Evolutionary conservation across 2,888 invertebrate genomes (phyloP).

Genomic region (Hyposoter dolosus): DNA sequence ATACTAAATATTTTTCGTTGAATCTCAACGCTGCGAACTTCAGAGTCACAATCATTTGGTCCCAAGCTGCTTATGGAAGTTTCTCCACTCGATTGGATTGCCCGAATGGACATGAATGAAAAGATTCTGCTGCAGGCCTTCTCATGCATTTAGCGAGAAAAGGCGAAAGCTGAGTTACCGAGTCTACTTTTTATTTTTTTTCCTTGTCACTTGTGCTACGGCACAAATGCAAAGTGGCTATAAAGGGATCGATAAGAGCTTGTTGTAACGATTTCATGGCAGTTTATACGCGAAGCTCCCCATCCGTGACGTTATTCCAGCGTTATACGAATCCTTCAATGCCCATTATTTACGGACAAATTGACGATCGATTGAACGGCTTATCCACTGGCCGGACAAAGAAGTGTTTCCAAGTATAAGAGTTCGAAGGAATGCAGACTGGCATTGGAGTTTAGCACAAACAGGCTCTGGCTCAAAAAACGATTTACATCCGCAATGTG

Average conservation of each 20-base stretch:
- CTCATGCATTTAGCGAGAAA: background rate
- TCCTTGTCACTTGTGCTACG: slow-evolving; percentile 17
- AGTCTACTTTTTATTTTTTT: slow-evolving; percentile 17
- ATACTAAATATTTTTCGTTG: too few relatives aligned
- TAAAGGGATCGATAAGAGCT: slow-evolving; percentile 29
- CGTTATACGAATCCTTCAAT: slow-evolving; percentile 32
- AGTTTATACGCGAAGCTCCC: slow-evolving; percentile 22
- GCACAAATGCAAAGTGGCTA: slow-evolving; percentile 12
- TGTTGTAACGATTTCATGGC: slow-evolving; percentile 5
- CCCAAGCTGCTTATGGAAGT: background rate
- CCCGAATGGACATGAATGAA: background rate
- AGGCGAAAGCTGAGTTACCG: background rate
- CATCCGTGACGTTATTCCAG: slow-evolving; percentile 20
- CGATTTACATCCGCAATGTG: background rate
- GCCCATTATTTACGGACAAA: slow-evolving; percentile 63
- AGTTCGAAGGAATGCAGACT: background rate
- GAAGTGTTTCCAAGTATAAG: slow-evolving; percentile 14
- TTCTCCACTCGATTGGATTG: background rate
- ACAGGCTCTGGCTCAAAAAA: background rate
- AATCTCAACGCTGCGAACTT: too few relatives aligned
- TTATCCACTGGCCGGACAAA: slow-evolving; percentile 52
- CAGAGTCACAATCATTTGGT: too few relatives aligned
- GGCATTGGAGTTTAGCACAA: background rate
- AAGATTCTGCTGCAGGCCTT: background rate
- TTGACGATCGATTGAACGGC: slow-evolving; percentile 58